Evolutionary conservation across 2,888 invertebrate genomes (phyloP), one percentile per base, ranked within the genome.

Genomic region (Spisula subtruncata): DNA sequence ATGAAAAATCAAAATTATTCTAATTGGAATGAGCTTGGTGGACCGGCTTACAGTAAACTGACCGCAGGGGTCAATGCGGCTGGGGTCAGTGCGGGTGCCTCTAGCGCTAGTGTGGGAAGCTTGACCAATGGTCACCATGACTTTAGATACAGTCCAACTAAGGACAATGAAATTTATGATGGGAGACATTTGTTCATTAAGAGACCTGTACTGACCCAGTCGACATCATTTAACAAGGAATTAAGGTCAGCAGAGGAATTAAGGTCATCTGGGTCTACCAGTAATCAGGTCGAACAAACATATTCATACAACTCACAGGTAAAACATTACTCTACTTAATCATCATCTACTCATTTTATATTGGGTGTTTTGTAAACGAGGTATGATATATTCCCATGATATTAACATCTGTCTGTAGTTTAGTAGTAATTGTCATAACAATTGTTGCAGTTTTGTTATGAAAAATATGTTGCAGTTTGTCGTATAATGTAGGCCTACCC

Each of bases 181-280:
- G 6, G 8, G 35, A 75, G 35, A 35, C 32, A 41, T 79, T 85
- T 56, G 25, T 35, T 20, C n/a, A 81, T 20, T 60, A 6, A 48
- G 25, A 86, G 89, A 89, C 90, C 92, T 88, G 92, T 89, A 56
- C 51, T 92, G 87, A 89, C 90, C 85, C 87, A 75, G 25, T 46
- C 85, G 54, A 83, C 89, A 89, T 90, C 89, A 81, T 83, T 41
- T 48, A 46, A 60, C 32, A 75, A 75, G 87, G 87, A 89, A 25
- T 71, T 32, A 32, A 71, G 71, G 71, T 71, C 71, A 71, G 2
- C 41, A 41, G 41, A 41, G 41, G 41, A 88, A n/a, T 60, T 25
- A 25, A 60, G 60, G 60, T 60, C 60, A 10, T 35, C 75, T 1
- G 25, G 75, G 75, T 75, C 35, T 32, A n/a, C n/a, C n/a, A n/a